Percentiles rank a stretch among this genome's conserved stretches.
These are phyloP conservation scores for Tenthredo amoena DNA, from an alignment of 2,888 invertebrate species.

Conservation along the genomic window DNA sequence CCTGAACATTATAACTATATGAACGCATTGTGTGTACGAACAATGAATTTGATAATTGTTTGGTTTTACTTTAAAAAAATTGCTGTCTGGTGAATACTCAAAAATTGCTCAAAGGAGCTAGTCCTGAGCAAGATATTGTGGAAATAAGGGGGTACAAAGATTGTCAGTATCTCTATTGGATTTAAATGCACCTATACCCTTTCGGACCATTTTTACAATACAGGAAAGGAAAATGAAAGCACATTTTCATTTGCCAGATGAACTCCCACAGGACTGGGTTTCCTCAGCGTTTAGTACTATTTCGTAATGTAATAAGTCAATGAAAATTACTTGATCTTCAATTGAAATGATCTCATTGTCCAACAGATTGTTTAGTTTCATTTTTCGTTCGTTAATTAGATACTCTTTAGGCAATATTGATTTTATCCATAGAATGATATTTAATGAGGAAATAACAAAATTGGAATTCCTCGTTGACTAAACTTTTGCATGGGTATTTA, in stretches of 20 bases:
- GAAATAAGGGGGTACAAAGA: neutral
- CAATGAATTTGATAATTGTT: neutral
- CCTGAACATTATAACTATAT: neutral
- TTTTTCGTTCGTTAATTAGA: neutral
- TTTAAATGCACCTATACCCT: neutral
- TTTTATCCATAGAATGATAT: neutral
- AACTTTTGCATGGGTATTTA: neutral
- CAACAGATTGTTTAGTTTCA: neutral
- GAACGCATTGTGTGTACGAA: neutral
- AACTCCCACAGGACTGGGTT: neutral
- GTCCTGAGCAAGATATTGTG: neutral
- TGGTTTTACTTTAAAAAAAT: neutral
- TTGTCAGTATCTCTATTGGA: neutral
- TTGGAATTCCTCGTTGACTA: neutral
- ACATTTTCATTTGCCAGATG: neutral
- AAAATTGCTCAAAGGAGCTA: neutral
- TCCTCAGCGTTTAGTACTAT: neutral
- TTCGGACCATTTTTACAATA: neutral
- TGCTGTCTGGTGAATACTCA: neutral
- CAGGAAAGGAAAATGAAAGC: neutral
- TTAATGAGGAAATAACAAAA: neutral
- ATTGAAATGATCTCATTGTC: neutral
- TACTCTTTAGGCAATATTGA: neutral
- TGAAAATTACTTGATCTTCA: neutral
- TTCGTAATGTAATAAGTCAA: neutral